Conservation (phyloP, 2,888 invertebrate genomes). For the Heliconius aoede region DNA sequence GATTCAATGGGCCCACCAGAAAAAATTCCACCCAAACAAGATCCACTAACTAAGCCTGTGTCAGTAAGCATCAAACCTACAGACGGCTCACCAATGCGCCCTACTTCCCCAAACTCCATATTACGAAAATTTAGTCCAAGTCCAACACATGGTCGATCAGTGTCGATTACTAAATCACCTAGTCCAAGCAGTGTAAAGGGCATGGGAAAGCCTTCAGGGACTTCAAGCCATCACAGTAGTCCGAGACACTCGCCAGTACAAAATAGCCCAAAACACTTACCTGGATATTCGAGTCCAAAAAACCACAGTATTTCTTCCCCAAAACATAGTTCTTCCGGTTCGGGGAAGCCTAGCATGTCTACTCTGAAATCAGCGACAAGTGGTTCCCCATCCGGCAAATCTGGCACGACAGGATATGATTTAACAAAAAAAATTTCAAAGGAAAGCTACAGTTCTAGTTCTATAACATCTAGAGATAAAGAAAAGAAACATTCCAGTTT, state of each 20-base stretch:
- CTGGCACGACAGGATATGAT: conserved; percentile 81
- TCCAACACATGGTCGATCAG: conserved; percentile 86
- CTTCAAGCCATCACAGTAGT: conserved; percentile 85
- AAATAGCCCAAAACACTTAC: conserved; percentile 89
- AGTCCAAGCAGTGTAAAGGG: conserved; percentile 76
- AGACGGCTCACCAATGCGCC: conserved; percentile 84
- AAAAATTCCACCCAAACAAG: conserved; percentile 89
- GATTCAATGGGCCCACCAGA: conserved; percentile 93
- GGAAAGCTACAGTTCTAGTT: conserved; percentile 74
- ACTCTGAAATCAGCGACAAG: conserved; percentile 91
- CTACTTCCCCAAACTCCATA: conserved; percentile 87
- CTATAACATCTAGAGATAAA: conserved; percentile 77
- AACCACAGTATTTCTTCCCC: conserved; percentile 91
- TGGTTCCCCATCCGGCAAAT: conserved; percentile 86
- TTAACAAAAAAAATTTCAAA: conserved; percentile 82
- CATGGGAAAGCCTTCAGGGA: conserved; percentile 77
- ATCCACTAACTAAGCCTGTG: conserved; percentile 88
- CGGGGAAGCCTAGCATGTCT: conserved; percentile 95
- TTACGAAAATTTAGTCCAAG: conserved; percentile 89
- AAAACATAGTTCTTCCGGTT: conserved; percentile 88
- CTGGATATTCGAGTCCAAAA: conserved; percentile 89
- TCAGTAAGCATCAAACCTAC: conserved; percentile 89
- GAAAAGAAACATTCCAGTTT: conserved; percentile 82
- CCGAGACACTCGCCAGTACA: conserved; percentile 91
- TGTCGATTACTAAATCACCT: conserved; percentile 86